These are phyloP conservation scores for Tretioscincus oriximinensis DNA, from an alignment of 2,113 vertebrate genomes.

Conservation along the genomic window DNA sequence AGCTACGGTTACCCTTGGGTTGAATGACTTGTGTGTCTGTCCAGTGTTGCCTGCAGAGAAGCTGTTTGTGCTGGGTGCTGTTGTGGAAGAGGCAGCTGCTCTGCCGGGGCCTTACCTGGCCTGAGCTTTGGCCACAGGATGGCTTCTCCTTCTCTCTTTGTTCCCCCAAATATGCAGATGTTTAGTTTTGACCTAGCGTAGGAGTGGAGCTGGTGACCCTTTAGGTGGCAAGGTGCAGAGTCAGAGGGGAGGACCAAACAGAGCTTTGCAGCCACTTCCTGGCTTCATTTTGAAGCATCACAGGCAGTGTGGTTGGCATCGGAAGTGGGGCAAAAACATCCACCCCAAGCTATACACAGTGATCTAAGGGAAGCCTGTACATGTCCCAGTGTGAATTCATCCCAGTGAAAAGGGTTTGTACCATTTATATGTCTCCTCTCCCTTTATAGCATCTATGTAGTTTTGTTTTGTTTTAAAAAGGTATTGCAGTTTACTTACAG, in stretches of 20 bases:
- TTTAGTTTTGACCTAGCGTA: slow-evolving; percentile 2
- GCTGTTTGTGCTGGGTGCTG: neutral
- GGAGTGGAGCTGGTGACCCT: neutral
- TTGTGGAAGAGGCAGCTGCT: neutral
- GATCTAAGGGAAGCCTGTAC: slow-evolving; percentile 33
- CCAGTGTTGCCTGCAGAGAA: neutral
- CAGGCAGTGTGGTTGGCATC: slow-evolving; percentile 38
- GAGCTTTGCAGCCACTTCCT: slow-evolving; percentile 22
- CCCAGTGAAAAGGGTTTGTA: slow-evolving; percentile 31
- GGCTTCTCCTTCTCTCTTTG: neutral
- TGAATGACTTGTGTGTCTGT: neutral
- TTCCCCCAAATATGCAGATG: neutral
- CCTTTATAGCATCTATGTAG: neutral
- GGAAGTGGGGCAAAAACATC: neutral
- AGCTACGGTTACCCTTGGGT: neutral
- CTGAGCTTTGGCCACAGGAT: neutral
- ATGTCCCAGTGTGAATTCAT: slow-evolving; percentile 35
- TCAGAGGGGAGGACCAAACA: too few species aligned
- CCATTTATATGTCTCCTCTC: neutral
- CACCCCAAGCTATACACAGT: neutral
- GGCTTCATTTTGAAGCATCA: slow-evolving; percentile 32
- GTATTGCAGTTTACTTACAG: neutral
- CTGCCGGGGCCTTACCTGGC: slow-evolving; percentile 1
- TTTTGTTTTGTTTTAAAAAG: neutral
- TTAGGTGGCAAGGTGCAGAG: too few species aligned